A percentile compares a stretch with the other conserved stretches of the same genome.
Evolutionary conservation across 2,113 vertebrate genomes (phyloP).

Genomic region (Otocyon megalotis): DNA sequence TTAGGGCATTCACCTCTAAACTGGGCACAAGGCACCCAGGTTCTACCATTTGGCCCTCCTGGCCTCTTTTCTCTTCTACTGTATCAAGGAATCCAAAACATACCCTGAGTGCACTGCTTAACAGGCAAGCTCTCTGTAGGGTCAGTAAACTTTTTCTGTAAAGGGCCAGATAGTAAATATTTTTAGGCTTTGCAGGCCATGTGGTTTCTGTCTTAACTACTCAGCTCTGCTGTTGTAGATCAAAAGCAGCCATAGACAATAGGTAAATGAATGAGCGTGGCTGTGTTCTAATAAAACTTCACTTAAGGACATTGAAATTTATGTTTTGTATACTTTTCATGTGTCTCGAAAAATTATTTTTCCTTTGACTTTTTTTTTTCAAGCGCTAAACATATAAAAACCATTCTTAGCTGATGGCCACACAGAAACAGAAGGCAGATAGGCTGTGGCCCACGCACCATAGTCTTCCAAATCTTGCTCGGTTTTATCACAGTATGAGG

Average conservation of each 20-base stretch:
- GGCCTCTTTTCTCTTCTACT: neutral
- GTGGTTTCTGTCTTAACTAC: neutral
- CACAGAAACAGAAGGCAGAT: neutral
- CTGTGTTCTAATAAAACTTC: neutral
- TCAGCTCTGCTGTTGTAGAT: neutral
- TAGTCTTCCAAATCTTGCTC: neutral
- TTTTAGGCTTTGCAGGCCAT: neutral
- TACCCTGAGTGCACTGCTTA: neutral
- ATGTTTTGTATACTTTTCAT: neutral
- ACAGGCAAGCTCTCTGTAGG: neutral
- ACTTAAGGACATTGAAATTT: neutral
- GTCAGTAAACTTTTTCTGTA: neutral
- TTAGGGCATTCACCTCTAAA: neutral
- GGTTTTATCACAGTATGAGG: neutral
- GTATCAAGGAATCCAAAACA: fast-evolving
- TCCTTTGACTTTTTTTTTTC: neutral
- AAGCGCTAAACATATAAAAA: neutral
- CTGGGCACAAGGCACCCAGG: fast-evolving
- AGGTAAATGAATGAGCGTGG: neutral
- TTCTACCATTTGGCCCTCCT: neutral
- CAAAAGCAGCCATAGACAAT: neutral
- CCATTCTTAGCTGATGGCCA: neutral
- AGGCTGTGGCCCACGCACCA: neutral
- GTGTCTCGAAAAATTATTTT: neutral
- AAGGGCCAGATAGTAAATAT: neutral